A percentile compares a stretch with the other conserved stretches of the same genome.
These are phyloP conservation scores for Adelosebastes latens DNA, from an alignment of 2,797 vertebrate genomes.

Conservation along the genomic window DNA sequence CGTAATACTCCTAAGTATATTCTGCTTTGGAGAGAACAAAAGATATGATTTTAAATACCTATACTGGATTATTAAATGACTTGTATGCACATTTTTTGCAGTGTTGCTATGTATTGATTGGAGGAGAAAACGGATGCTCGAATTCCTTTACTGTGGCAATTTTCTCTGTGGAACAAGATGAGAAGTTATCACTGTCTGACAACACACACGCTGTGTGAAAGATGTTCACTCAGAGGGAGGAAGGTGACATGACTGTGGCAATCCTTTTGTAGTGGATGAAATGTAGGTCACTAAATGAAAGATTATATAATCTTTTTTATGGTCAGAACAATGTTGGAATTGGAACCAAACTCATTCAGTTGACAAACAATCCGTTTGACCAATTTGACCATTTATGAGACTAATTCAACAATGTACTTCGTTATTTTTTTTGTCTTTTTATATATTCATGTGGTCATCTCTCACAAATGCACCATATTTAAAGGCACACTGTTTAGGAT, in stretches of 20 bases:
- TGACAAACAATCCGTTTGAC: neutral
- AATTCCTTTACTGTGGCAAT: conserved; percentile 18
- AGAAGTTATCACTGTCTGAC: neutral
- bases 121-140: conserved; percentile 39
- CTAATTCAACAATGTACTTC: neutral
- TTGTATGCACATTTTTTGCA: conserved; percentile 15
- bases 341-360: neutral
- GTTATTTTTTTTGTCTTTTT: neutral
- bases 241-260: neutral
- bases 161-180: conserved; percentile 8
- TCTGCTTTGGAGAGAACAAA: neutral
- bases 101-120: conserved; percentile 23
- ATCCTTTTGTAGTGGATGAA: neutral
- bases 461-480: no score
- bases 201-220: neutral
- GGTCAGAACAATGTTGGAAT: neutral
- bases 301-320: neutral
- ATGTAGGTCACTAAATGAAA: neutral
- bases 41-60: neutral
- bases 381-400: neutral
- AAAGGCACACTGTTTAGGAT: no score
- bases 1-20: neutral
- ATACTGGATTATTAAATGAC: neutral
- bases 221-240: neutral
- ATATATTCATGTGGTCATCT: neutral